Evolutionary conservation across 2,888 invertebrate genomes (phyloP).

Genomic region (Chrysolina oricalcia): DNA sequence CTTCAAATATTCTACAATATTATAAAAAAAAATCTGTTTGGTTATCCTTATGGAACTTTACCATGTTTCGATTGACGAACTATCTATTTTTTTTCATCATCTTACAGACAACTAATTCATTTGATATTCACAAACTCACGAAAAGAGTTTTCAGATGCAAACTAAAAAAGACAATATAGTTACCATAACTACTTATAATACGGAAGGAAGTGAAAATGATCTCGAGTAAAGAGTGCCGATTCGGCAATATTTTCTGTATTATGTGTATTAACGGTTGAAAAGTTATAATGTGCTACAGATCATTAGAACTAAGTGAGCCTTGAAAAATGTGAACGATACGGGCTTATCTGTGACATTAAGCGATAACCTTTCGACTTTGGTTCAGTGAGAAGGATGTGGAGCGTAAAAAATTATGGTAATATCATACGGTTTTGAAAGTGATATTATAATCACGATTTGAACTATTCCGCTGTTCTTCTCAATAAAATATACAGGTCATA

Average conservation of each 20-base stretch:
- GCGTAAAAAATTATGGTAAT: constrained; percentile 51
- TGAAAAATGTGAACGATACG: constrained; percentile 56
- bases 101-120: no score
- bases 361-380: constrained; percentile 61
- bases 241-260: constrained; percentile 12
- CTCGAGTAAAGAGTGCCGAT: background rate
- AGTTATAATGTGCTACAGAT: constrained; percentile 54
- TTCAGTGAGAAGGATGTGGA: constrained; percentile 60
- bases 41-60: no score
- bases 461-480: constrained; percentile 5
- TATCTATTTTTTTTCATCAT: background rate
- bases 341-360: constrained; percentile 53
- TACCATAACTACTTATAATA: no score
- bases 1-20: no score
- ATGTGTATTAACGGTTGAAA: constrained; percentile 33
- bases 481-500: background rate
- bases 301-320: constrained; percentile 65
- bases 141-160: background rate
- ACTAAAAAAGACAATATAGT: background rate
- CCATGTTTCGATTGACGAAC: background rate
- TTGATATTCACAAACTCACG: no score
- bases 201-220: background rate
- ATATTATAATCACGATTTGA: background rate
- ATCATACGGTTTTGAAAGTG: constrained; percentile 10
- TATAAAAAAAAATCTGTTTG: no score